phyloP scores from a whole-genome alignment of 37 sponge, comb jelly and placozoan species.

The Beroe ovata region DNA sequence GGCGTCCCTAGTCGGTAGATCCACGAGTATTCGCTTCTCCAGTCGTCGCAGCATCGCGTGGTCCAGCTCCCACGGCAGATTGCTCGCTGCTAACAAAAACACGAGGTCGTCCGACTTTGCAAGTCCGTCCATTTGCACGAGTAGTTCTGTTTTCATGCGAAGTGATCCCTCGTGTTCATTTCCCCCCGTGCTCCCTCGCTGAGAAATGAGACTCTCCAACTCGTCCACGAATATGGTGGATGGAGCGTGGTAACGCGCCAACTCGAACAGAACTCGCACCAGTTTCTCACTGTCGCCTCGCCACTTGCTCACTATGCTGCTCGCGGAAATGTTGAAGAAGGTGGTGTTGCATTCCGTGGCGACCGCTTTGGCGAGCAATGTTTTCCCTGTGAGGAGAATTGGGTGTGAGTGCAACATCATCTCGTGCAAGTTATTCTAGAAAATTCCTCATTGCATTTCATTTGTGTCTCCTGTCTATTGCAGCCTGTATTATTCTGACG shows the following conservation, averaged over 20 bases:
- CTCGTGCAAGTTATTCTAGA: too few species aligned
- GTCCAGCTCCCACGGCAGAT: constrained; percentile 98
- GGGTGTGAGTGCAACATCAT: too few species aligned
- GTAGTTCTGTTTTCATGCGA: constrained; percentile 96
- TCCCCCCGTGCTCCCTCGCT: constrained; percentile 81
- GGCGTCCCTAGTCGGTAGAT: constrained; percentile 83
- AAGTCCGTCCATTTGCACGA: constrained; percentile 98
- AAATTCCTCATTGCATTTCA: too few species aligned
- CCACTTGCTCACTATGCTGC: constrained; percentile 99
- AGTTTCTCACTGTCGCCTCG: constrained; percentile 98
- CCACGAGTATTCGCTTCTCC: constrained; percentile 96
- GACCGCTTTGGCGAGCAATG: constrained; percentile 96
- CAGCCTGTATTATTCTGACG: too few species aligned
- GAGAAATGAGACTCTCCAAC: constrained; percentile 94
- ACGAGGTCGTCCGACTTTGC: constrained; percentile 89
- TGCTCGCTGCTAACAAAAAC: constrained; percentile 93
- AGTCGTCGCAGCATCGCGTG: constrained; percentile 93
- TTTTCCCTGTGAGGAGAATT: constrained; percentile 99
- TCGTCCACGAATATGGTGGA: constrained; percentile 99
- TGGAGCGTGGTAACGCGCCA: constrained; percentile 97
- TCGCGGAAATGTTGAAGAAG: constrained; percentile 98
- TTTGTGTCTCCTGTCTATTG: too few species aligned
- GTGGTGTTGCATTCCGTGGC: constrained; percentile 99
- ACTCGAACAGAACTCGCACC: constrained; percentile 92
- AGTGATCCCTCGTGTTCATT: constrained; percentile 93